Conservation (phyloP, 2,888 invertebrate species). For the Pandemis heparana region DNA sequence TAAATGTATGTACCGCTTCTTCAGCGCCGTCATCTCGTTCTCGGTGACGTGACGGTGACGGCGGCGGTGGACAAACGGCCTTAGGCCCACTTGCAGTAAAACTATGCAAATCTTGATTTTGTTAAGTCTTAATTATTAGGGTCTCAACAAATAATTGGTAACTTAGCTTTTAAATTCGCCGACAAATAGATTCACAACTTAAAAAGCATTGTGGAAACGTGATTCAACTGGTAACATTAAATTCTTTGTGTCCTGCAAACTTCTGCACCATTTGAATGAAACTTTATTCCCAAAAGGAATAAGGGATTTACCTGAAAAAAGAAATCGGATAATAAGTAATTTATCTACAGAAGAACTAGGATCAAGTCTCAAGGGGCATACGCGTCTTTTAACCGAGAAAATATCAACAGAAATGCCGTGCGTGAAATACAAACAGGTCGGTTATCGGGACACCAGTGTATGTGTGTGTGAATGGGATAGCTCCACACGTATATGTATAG, state of each 20-base stretch:
- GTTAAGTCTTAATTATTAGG: too few relatives aligned
- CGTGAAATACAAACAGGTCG: slow-evolving; percentile 1
- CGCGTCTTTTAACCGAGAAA: slow-evolving; percentile 3
- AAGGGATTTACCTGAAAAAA: not conserved
- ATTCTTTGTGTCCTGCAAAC: not conserved
- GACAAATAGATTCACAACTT: not conserved
- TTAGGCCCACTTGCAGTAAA: too few relatives aligned
- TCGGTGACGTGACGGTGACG: too few relatives aligned
- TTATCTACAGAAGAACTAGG: slow-evolving; percentile 1
- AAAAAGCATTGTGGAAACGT: not conserved
- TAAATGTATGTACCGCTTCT: too few relatives aligned
- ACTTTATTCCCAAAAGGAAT: slow-evolving; percentile 1
- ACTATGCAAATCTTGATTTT: too few relatives aligned
- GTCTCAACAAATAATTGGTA: not conserved
- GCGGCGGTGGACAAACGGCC: too few relatives aligned
- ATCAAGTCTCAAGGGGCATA: not conserved
- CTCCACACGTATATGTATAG: not conserved
- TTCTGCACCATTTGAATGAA: not conserved
- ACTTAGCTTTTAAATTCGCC: not conserved
- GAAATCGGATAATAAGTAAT: slow-evolving; percentile 9
- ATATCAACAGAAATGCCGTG: slow-evolving; percentile 8
- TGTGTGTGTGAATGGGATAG: not conserved
- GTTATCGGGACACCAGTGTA: not conserved
- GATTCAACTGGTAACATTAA: not conserved
- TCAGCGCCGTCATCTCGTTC: too few relatives aligned